Conservation (phyloP, 1,140 invertebrate species). For the Tachypleus tridentatus region DNA sequence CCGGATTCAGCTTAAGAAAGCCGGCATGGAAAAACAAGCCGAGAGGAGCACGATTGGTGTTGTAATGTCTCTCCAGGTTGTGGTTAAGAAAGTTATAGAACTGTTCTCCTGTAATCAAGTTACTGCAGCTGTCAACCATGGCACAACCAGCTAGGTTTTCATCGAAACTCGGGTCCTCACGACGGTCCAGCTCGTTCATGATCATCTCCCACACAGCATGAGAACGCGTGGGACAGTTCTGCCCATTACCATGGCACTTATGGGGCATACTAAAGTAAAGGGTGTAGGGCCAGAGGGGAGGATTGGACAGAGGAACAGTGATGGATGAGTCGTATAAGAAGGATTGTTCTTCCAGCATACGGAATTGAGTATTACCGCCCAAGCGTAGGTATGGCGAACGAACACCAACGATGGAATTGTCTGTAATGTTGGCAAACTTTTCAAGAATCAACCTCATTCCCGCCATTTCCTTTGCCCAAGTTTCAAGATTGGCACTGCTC, state of each 20-base stretch:
- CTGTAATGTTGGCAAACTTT: constrained; percentile 83
- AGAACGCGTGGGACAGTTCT: constrained; percentile 74
- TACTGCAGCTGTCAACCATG: constrained; percentile 93
- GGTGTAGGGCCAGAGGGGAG: constrained; percentile 91
- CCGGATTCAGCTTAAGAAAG: constrained; percentile 89
- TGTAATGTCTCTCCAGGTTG: constrained; percentile 90
- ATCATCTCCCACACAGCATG: constrained; percentile 97
- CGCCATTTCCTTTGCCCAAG: constrained; percentile 94
- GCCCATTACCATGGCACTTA: constrained; percentile 76
- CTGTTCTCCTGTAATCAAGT: constrained; percentile 81
- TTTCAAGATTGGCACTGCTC: constrained; percentile 82
- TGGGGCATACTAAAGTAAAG: constrained; percentile 96
- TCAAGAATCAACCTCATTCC: constrained; percentile 86
- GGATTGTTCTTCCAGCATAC: constrained; percentile 94
- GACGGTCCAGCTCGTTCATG: constrained; percentile 87
- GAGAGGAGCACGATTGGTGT: constrained; percentile 81
- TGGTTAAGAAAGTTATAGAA: constrained; percentile 93
- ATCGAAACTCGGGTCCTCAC: constrained; percentile 80
- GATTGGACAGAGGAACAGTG: constrained; percentile 79
- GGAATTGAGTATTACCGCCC: constrained; percentile 92
- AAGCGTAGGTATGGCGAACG: constrained; percentile 83
- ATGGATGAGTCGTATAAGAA: constrained; percentile 94
- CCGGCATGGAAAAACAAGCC: constrained; percentile 92
- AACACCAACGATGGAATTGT: constrained; percentile 87
- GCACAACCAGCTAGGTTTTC: constrained; percentile 86